A percentile compares a stretch with the other conserved stretches of the same genome.
Conservation (phyloP, 1,140 invertebrate genomes). For the Plectrocnemia conspersa region DNA sequence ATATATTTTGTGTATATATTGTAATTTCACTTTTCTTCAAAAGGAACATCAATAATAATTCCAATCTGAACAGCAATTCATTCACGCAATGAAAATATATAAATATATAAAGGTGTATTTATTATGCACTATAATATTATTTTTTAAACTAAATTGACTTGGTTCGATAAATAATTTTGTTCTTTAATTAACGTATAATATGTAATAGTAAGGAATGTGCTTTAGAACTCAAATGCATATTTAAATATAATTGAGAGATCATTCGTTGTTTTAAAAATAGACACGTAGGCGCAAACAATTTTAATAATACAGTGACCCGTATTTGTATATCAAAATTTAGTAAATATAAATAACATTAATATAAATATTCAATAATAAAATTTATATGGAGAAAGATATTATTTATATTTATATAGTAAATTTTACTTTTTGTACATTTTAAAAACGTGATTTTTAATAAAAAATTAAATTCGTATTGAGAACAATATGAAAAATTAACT, state of each 20-base stretch:
- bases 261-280: slow-evolving; percentile 20
- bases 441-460: background rate
- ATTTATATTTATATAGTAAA: background rate
- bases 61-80: too few species aligned
- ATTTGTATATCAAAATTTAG: slow-evolving; percentile 7
- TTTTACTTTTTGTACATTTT: background rate
- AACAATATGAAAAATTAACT: slow-evolving; percentile 28
- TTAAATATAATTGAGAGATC: slow-evolving; percentile 24
- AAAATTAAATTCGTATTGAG: background rate
- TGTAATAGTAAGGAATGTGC: slow-evolving; percentile 21
- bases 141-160: too few species aligned
- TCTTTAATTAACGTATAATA: too few species aligned
- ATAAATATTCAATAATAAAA: background rate
- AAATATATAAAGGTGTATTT: too few species aligned
- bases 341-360: background rate
- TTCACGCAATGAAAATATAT: too few species aligned
- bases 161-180: too few species aligned
- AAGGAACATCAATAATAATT: too few species aligned
- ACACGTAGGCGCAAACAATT: slow-evolving; percentile 3
- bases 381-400: background rate
- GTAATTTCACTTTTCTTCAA: too few species aligned
- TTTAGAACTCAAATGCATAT: slow-evolving; percentile 10
- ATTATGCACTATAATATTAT: too few species aligned
- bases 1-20: too few species aligned
- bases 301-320: background rate